Percentiles rank a stretch among this genome's conserved stretches.
phyloP scores from a whole-genome alignment of 1,140 invertebrate species.

The Aphaenogaster rudis region DNA sequence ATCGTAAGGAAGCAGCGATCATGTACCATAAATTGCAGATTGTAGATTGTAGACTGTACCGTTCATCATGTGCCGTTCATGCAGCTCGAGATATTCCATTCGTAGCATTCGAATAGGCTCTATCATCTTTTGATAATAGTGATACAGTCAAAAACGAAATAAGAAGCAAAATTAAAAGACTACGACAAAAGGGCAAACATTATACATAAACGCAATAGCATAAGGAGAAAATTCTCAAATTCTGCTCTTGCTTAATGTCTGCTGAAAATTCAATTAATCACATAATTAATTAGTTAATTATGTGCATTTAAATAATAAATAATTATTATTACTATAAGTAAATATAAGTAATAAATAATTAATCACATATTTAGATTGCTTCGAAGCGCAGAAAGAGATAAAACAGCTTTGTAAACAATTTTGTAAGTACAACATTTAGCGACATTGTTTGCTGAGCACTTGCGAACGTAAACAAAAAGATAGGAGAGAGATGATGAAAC shows the following conservation, averaged over 20 bases:
- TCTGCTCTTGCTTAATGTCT: neutral
- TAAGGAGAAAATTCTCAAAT: neutral
- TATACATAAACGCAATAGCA: neutral
- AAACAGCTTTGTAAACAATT: slow-evolving; percentile 4
- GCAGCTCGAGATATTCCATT: neutral
- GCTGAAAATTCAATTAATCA: neutral
- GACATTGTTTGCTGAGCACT: neutral
- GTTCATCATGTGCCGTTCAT: neutral
- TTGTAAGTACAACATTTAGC: neutral
- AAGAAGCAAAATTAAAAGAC: neutral
- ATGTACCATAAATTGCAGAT: neutral
- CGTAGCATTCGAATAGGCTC: neutral
- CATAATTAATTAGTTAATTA: neutral
- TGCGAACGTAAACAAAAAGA: slow-evolving; percentile 12
- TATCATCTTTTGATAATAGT: neutral
- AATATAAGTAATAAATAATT: neutral
- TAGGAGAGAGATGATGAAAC: slow-evolving; percentile 3
- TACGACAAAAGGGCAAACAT: neutral
- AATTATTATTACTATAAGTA: neutral
- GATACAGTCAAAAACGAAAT: neutral
- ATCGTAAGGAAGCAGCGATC: neutral
- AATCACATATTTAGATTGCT: neutral
- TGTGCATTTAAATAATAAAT: neutral
- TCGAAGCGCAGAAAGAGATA: neutral
- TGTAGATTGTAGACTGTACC: neutral